Evolutionary conservation across 2,113 vertebrate genomes (phyloP), one percentile per base, ranked within the genome.

Genomic region (Columbina picui): DNA sequence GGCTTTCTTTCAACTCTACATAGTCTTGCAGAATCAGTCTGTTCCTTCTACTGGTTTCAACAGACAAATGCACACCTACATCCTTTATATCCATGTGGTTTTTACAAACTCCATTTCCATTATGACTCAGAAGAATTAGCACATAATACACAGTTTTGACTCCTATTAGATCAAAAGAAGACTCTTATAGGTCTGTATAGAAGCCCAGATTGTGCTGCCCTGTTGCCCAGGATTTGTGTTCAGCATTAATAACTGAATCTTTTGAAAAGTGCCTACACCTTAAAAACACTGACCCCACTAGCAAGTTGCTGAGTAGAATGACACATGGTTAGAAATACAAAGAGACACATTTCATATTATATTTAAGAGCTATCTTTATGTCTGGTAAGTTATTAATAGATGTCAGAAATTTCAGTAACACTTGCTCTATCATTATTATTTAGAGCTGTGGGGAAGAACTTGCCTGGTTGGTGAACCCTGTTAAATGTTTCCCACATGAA

Each of bases 351-450:
- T 91, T 91, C 53, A 53, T 84, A 34, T 36, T 83, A 38, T 39
- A 88, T 90, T 94, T 90, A 88, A 73, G 19, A 94, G 34, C 49
- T 83, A 69, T 45, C 74, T 86, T 94, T 93, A 47, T 63, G 23
- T 67, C 69, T 93, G 68, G 32, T 79, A 84, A 93, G 83, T 91
- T 93, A 77, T 87, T 94, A 95, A 84, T 60, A 80, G 32, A 77
- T 53, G 50, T 32, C 82, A 87, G 57, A 89, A 91, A 96, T 77
- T 90, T 91, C 74, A 92, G 41, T 84, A 82, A 45, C 57, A 38
- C 83, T 92, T 94, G 38, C 14, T 81, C 38, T 76, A 65, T 80
- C 52, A 36, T 47, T 88, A 49, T 52, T 92, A 84, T 92, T 92
- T 87, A 94, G 65, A 92, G 41, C n/a, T 84, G 14, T 73, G 50